Evolutionary conservation across 2,888 invertebrate genomes (phyloP), one percentile per base, ranked within the genome.

Genomic region (Cistogaster globosa): DNA sequence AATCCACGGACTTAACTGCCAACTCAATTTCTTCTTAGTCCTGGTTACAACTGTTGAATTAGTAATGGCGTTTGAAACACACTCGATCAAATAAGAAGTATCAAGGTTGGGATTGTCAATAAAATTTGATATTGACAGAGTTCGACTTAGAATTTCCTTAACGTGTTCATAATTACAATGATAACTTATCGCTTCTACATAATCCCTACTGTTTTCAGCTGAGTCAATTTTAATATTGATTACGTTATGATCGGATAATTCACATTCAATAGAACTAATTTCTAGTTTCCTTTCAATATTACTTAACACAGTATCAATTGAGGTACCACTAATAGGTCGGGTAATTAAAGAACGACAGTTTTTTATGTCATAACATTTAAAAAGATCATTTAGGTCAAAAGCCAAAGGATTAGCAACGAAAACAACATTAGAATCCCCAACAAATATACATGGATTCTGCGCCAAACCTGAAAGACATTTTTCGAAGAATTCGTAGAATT

Each of bases 391-490:
- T 8, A 55, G 16, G n/a, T 65, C 65, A 53, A 26, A 11, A 14
- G 67, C 32, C 18, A 36, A 14, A 53, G 32, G 18, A 42, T 57
- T 69, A 42, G 8, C 0, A n/a, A 45, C 12, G 18, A 22, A 45
- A 42, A 57, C 18, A 69, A 69, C n/a, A 42, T 69, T 69, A 9
- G 11, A 26, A 11, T 69, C 65, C 0, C 65, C 65, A 32, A 65
- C 48, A 65, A 65, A 26, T n/a, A 68, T 38, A 38, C 55, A 55
- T 32, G 38, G 55, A 38, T 18, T 55, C 38, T 36, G 51, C 36
- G 38, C 36, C 8, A 55, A 7, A 7, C 2, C 12, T 7, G 8
- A 26, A 16, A 65, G 22, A 26, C 11, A 32, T 48, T 36, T 48
- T 48, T 65, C 32, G 2, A 53, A 5, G 14, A 9, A 42, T 5